Evolutionary conservation across 2,888 invertebrate genomes (phyloP), one percentile per base, ranked within the genome.

Genomic region (Xylota sylvarum): DNA sequence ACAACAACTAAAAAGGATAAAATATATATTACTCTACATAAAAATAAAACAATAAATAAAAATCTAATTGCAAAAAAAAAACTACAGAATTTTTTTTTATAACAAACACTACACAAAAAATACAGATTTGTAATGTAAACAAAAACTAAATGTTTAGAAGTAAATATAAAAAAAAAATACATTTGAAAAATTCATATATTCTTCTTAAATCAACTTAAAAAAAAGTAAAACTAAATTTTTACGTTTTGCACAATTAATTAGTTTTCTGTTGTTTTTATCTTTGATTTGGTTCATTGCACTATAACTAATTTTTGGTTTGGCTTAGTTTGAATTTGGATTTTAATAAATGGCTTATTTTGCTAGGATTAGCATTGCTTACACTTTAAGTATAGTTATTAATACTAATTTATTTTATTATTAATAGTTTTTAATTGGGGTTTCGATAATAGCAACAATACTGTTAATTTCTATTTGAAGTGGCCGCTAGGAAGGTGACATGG

Each of bases 201-300:
- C 19, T 70, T 65, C 14, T 70, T 32, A 76, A 70, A 62, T 19
- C 30, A 70, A 67, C 48, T 72, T 76, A 70, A 76, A 67, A 23
- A 60, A 27, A 62, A 55, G 37, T 32, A 77, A 43, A 69, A 72
- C 64, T 62, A 43, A 69, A 72, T 69, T 70, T 52, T 48, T 48
- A 72, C 32, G 48, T 73, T 76, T 76, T 80, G 62, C 81, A 74
- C 80, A 67, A 40, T 67, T 69, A 58, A 67, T 27, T 56, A 35
- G 60, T 65, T 43, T 70, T 67, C 4, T 32, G 27, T 65, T 50
- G 23, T 62, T 76, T 60, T 81, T 65, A 46, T 55, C 32, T 76
- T 80, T 50, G 6, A 76, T 84, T 88, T 88, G 86, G 81, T 78
- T 73, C 23, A 82, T 86, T 81, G 76, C 76, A 77, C 80, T 85